Evolutionary conservation across 2,888 invertebrate species (phyloP), one percentile per base, ranked within the genome.

Genomic region (Andrena camellia): DNA sequence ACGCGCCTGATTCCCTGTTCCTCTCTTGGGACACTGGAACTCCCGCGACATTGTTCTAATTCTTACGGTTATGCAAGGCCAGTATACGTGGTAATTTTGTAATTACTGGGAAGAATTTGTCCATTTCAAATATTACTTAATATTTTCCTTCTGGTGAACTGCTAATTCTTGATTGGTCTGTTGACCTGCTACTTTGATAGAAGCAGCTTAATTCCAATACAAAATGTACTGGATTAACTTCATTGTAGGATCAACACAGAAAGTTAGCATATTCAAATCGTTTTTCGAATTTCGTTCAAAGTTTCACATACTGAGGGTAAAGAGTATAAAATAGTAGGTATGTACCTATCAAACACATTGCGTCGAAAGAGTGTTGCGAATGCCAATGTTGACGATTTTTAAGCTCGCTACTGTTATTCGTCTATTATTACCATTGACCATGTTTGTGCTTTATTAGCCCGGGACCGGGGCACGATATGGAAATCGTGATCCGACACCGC

Each of bases 401-500:
- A 42, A 52, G 50, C 31, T 13, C 17, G 3, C 26, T n/a, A 26
- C n/a, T 17, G 23, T 26, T 57, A 29, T n/a, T 26, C 66, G 42
- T 69, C 29, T 59, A 59, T 42, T 48, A 52, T 67, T 62, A 67
- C 60, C 78, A 13, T 71, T 70, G 71, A 48, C 50, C 52, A 23
- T 68, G 70, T 74, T 70, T 35, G 83, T 57, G 57, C 31, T 67
- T 73, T 74, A 77, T 78, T 70, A 75, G 60, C 8, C 31, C 48
- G 64, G 10, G 10, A 62, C 54, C 52, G 29, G 52, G 42, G 54
- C 54, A 74, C 70, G 75, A 79, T 71, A 81, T 48, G 63, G 76
- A 35, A 59, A 81, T 74, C 84, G 86, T 80, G 78, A 80, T 74
- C 64, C 60, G 69, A n/a, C 70, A 50, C 52, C 48, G 71, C 64